Evolutionary conservation across 2,113 vertebrate species (phyloP).

Genomic region (Zosterops borbonicus): DNA sequence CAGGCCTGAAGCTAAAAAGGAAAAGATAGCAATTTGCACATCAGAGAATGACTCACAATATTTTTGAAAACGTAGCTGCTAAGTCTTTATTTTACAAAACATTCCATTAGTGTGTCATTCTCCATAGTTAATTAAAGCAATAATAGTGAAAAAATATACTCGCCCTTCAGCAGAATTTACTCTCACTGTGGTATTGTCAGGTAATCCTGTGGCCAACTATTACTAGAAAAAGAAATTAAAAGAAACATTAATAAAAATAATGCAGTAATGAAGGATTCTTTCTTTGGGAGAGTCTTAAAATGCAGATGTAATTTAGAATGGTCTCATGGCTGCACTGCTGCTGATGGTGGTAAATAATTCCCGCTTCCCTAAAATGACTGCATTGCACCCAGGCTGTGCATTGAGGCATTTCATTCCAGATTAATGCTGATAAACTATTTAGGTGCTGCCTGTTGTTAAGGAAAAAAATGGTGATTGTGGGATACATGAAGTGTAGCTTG

Average conservation of each 20-base stretch:
- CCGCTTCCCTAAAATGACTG: not conserved
- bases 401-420: not conserved
- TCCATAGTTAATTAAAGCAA: constrained; percentile 55
- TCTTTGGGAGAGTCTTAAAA: constrained; percentile 26
- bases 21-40: constrained; percentile 43
- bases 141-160: constrained; percentile 49
- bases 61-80: constrained; percentile 30
- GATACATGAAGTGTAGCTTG: not conserved
- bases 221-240: constrained; percentile 20
- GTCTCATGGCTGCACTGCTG: not conserved
- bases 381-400: not conserved
- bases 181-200: not conserved
- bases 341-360: not conserved
- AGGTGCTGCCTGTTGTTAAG: not conserved
- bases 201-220: constrained; percentile 19
- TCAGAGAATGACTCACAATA: constrained; percentile 44
- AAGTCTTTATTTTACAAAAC: constrained; percentile 55
- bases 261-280: not conserved
- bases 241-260: constrained; percentile 1
- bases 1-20: constrained; percentile 43
- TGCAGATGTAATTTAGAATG: not conserved
- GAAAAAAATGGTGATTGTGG: not conserved
- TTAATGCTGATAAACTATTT: not conserved
- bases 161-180: constrained; percentile 41
- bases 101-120: constrained; percentile 40